These are phyloP conservation scores for Scaeva pyrastri DNA, from an alignment of 2,888 invertebrate species.

Conservation along the genomic window DNA sequence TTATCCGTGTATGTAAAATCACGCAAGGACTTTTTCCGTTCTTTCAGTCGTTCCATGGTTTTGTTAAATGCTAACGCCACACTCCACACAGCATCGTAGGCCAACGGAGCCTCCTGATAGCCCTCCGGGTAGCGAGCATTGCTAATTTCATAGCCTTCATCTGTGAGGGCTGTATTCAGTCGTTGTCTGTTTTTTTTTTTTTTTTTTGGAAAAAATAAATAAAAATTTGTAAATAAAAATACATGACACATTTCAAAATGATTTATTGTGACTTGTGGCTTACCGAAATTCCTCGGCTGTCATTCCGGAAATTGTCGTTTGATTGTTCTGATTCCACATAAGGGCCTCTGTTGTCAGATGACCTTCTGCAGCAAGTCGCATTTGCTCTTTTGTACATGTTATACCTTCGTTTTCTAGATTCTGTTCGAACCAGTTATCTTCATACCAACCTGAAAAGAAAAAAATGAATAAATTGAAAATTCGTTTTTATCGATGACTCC, in stretches of 20 bases:
- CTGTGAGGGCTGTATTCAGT: slow-evolving; percentile 91
- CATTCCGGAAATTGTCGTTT: slow-evolving; percentile 97
- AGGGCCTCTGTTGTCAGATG: slow-evolving; percentile 99
- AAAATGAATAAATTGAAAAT: background rate
- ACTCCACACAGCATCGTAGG: slow-evolving; percentile 99
- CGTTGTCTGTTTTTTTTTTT: slow-evolving; percentile 86
- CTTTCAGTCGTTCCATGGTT: slow-evolving; percentile 94
- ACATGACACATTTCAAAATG: background rate
- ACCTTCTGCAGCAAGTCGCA: slow-evolving; percentile 97
- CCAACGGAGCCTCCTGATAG: slow-evolving; percentile 98
- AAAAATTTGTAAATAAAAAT: slow-evolving; percentile 19
- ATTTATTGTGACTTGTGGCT: slow-evolving; percentile 35
- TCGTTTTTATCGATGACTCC: background rate
- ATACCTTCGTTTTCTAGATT: slow-evolving; percentile 94
- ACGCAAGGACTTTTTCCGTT: slow-evolving; percentile 92
- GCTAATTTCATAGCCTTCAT: slow-evolving; percentile 93
- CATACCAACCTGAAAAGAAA: slow-evolving; percentile 93
- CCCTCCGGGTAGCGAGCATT: slow-evolving; percentile 95
- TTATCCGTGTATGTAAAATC: slow-evolving; percentile 98
- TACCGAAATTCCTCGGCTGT: slow-evolving; percentile 94
- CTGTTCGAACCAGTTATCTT: slow-evolving; percentile 99
- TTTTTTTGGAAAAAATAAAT: slow-evolving; percentile 41
- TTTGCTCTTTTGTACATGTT: slow-evolving; percentile 96
- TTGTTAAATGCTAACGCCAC: slow-evolving; percentile 98
- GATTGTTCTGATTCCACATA: slow-evolving; percentile 98